Evolutionary conservation across 2,113 vertebrate species (phyloP).

Genomic region (Apodemus speciosus): DNA sequence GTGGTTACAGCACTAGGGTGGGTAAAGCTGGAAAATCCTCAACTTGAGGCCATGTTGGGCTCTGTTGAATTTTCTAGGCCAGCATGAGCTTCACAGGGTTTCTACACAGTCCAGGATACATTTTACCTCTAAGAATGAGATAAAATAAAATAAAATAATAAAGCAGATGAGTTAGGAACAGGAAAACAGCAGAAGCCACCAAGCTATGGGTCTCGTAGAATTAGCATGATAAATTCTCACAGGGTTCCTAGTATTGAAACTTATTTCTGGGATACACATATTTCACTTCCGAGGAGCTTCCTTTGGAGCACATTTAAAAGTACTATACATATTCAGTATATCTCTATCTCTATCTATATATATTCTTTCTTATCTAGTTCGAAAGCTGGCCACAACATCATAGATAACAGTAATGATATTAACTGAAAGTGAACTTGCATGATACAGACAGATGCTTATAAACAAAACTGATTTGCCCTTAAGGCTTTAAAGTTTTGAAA

Average conservation of each 20-base stretch:
- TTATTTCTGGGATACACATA: slow-evolving; percentile 24
- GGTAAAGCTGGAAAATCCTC: neutral
- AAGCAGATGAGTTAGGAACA: neutral
- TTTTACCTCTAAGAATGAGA: neutral
- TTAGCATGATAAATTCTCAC: neutral
- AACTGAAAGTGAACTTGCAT: neutral
- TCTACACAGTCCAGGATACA: neutral
- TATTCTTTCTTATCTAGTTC: neutral
- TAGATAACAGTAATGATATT: neutral
- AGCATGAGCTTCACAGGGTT: neutral
- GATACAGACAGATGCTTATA: neutral
- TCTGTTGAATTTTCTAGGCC: neutral
- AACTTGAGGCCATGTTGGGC: neutral
- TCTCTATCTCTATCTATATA: too few relatives aligned
- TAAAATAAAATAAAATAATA: neutral
- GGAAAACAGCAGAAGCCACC: neutral
- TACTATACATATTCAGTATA: too few relatives aligned
- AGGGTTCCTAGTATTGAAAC: neutral
- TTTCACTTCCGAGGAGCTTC: neutral
- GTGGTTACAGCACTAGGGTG: neutral
- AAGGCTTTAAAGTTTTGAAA: slow-evolving; percentile 41
- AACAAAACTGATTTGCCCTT: neutral
- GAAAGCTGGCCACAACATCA: neutral
- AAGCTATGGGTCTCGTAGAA: neutral
- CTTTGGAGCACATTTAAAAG: neutral